Evolutionary conservation across 2,113 vertebrate genomes (phyloP).

Genomic region (Muntiacus muntjak): DNA sequence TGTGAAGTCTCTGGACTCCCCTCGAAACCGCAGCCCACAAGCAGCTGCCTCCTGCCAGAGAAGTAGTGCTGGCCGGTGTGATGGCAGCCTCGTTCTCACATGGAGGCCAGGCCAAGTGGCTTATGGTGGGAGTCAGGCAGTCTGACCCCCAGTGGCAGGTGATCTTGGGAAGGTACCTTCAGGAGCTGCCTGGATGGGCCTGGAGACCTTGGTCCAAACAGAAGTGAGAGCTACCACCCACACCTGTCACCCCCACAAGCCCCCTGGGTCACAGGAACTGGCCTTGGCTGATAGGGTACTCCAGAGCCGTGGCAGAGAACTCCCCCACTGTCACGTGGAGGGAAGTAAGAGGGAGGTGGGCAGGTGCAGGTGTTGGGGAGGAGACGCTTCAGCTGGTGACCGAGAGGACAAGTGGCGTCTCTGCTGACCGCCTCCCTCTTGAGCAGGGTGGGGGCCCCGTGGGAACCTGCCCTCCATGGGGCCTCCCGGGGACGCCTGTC

Average conservation of each 20-base stretch:
- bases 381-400: neutral
- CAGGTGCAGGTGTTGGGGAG: neutral
- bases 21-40: accelerated
- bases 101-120: neutral
- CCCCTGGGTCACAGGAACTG: neutral
- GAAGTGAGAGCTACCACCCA: neutral
- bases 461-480: neutral
- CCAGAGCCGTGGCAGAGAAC: neutral
- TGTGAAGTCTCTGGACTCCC: neutral
- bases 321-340: neutral
- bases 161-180: neutral
- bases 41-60: neutral
- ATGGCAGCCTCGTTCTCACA: neutral
- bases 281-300: neutral
- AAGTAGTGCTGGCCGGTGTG: neutral
- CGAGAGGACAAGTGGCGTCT: neutral
- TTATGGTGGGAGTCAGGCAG: neutral
- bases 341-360: neutral
- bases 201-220: neutral
- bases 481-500: neutral
- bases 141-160: neutral
- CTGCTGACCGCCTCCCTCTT: neutral
- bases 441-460: neutral
- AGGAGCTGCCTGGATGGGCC: neutral
- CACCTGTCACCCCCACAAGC: neutral